Conservation (phyloP, 2,888 invertebrate genomes). For the Lasioglossum marginatum region DNA sequence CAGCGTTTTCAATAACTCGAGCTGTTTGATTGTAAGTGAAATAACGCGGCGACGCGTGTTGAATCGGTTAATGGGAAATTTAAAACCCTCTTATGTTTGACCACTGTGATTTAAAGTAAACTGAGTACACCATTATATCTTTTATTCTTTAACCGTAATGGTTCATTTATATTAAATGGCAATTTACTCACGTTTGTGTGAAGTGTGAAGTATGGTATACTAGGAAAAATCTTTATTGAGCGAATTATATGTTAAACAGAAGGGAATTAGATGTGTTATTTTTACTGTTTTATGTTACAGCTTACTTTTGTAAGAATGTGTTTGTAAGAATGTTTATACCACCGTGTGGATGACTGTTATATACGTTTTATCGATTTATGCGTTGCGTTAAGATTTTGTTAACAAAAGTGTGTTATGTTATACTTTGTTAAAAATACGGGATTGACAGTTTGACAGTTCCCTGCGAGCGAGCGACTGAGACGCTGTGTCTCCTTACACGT, state of each 20-base stretch:
- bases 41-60: not conserved
- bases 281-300: not conserved
- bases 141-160: not conserved
- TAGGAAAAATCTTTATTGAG: not conserved
- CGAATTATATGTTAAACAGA: not conserved
- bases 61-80: not conserved
- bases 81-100: not conserved
- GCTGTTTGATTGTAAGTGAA: not conserved
- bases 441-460: too few relatives aligned
- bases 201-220: not conserved
- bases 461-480: too few relatives aligned
- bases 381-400: too few relatives aligned
- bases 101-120: not conserved
- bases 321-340: too few relatives aligned
- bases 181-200: not conserved
- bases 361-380: too few relatives aligned
- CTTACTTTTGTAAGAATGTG: too few relatives aligned
- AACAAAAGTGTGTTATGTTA: too few relatives aligned
- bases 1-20: not conserved
- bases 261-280: not conserved
- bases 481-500: too few relatives aligned
- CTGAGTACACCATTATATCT: not conserved
- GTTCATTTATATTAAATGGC: not conserved
- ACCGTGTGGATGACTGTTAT: too few relatives aligned
- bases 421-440: too few relatives aligned